Percentiles rank a stretch among this genome's conserved stretches.
phyloP scores from a whole-genome alignment of 1,140 invertebrate species.

The Microplitis demolitor region DNA sequence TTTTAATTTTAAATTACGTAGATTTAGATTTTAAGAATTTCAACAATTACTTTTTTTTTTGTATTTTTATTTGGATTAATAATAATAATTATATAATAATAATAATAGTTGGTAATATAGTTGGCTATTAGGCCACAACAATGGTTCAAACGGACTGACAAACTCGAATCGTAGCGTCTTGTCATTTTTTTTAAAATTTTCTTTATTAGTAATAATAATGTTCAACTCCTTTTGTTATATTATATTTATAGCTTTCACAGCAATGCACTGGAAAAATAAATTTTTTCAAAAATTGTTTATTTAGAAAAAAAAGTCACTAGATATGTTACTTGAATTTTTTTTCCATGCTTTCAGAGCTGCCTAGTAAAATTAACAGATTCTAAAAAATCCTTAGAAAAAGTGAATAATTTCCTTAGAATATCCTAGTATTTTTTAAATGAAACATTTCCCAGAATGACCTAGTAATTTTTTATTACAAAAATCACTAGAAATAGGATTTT shows the following conservation, averaged over 20 bases:
- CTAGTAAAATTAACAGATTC: too few relatives aligned
- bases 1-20: too few relatives aligned
- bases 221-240: not conserved
- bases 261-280: too few relatives aligned
- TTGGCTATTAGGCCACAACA: slow-evolving; percentile 9
- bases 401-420: too few relatives aligned
- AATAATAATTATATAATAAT: not conserved
- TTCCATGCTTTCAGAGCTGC: too few relatives aligned
- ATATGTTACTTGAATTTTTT: not conserved
- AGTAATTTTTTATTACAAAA: too few relatives aligned
- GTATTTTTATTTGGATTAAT: not conserved
- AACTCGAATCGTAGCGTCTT: slow-evolving; percentile 31
- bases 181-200: not conserved
- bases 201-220: not conserved
- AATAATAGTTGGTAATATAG: not conserved
- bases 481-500: too few relatives aligned
- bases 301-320: not conserved
- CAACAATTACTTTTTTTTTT: not conserved
- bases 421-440: too few relatives aligned
- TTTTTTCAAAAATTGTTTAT: too few relatives aligned
- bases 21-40: slow-evolving; percentile 3
- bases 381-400: too few relatives aligned
- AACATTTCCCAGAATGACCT: too few relatives aligned
- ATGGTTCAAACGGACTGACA: slow-evolving; percentile 22
- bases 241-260: too few relatives aligned